These are phyloP conservation scores for Equus przewalskii DNA, from an alignment of 2,113 vertebrate genomes.

Conservation along the genomic window DNA sequence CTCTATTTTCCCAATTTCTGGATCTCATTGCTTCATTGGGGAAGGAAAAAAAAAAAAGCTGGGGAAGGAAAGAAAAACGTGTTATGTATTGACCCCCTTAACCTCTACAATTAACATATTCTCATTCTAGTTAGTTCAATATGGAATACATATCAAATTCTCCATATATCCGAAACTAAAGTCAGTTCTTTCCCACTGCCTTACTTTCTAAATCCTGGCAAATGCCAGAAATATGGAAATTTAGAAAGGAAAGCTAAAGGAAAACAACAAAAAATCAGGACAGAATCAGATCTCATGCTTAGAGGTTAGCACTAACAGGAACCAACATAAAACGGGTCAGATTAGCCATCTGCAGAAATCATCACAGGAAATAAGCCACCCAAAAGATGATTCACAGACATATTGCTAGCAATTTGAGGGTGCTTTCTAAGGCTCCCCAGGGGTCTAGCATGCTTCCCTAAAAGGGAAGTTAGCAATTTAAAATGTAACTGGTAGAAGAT, in stretches of 20 bases:
- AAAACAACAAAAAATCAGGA: slow-evolving; percentile 56
- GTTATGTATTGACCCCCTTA: not conserved
- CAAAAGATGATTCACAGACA: slow-evolving; percentile 73
- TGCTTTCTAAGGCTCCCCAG: slow-evolving; percentile 70
- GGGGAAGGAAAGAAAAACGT: not conserved
- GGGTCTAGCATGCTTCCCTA: slow-evolving; percentile 40
- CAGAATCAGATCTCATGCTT: slow-evolving; percentile 51
- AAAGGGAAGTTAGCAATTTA: slow-evolving; percentile 75
- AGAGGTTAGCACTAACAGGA: slow-evolving; percentile 45
- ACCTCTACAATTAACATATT: not conserved
- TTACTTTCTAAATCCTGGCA: slow-evolving; percentile 7
- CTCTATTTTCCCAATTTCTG: not conserved
- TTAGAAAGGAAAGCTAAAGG: slow-evolving; percentile 51
- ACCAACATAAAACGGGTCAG: slow-evolving; percentile 58
- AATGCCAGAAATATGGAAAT: slow-evolving; percentile 51
- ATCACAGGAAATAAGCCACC: slow-evolving; percentile 71
- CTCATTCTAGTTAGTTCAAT: slow-evolving; percentile 15
- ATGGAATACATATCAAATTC: not conserved
- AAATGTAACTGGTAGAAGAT: slow-evolving; percentile 75
- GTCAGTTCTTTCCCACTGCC: not conserved
- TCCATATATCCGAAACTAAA: not conserved
- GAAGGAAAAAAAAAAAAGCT: not conserved
- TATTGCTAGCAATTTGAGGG: slow-evolving; percentile 68
- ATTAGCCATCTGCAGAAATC: slow-evolving; percentile 78
- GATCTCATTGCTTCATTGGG: not conserved